These are phyloP conservation scores for Bambusicola thoracicus DNA, from an alignment of 2,113 vertebrate genomes.

Conservation along the genomic window DNA sequence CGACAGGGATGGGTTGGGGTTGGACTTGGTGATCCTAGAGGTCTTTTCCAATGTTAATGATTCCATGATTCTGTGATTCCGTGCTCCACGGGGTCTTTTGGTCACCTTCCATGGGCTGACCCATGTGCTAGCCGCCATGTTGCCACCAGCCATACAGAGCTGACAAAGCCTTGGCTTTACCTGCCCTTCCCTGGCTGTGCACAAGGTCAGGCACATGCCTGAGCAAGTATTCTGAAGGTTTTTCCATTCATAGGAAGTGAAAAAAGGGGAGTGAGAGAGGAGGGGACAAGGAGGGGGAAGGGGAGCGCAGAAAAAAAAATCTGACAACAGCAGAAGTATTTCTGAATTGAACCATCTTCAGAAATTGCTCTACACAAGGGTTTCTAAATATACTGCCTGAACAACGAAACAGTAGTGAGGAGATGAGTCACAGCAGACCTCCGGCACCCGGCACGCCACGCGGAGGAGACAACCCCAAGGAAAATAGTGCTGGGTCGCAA, in stretches of 20 bases:
- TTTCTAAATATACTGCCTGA: constrained; percentile 64
- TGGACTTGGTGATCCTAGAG: no score
- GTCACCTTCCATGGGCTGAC: neutral
- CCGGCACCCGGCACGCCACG: neutral
- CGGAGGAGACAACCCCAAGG: neutral
- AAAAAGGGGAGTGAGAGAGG: neutral
- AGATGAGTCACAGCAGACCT: constrained; percentile 62
- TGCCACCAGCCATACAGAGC: neutral
- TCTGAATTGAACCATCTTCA: constrained; percentile 66
- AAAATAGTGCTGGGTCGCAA: neutral
- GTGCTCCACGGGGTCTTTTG: neutral
- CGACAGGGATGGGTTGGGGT: no score
- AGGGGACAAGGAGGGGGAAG: constrained; percentile 4
- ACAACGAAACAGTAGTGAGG: constrained; percentile 19
- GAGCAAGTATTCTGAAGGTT: neutral
- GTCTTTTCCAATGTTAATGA: no score
- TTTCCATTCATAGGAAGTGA: neutral
- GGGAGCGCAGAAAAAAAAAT: neutral
- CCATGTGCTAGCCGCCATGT: neutral
- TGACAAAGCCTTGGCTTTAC: neutral
- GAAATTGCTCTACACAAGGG: constrained; percentile 65
- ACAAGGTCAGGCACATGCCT: neutral
- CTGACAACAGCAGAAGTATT: constrained; percentile 69
- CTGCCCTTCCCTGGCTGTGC: neutral
- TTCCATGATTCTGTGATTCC: neutral